Percentiles rank a stretch among this genome's conserved stretches.
phyloP scores from a whole-genome alignment of 2,888 invertebrate species.

The Elysia crispata region DNA sequence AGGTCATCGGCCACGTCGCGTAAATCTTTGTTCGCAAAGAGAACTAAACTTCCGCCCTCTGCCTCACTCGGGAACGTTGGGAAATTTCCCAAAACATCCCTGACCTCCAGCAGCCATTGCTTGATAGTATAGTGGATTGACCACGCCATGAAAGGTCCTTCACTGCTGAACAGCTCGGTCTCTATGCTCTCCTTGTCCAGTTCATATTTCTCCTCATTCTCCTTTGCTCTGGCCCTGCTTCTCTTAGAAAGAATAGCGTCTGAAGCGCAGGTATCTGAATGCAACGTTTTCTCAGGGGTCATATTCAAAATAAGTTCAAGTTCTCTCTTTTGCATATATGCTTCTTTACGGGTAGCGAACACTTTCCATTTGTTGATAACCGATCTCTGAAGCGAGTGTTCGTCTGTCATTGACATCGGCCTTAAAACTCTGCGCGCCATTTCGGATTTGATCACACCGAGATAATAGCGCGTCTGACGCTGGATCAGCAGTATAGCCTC shows the following conservation, averaged over 20 bases:
- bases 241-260: background rate
- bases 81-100: slow-evolving; percentile 32
- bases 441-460: too few species aligned
- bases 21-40: slow-evolving; percentile 37
- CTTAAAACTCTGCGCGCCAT: too few species aligned
- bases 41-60: slow-evolving; percentile 34
- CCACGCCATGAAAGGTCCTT: slow-evolving; percentile 34
- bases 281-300: too few species aligned
- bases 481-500: slow-evolving; percentile 32
- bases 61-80: slow-evolving; percentile 35
- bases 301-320: too few species aligned
- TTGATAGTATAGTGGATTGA: slow-evolving; percentile 35
- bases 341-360: too few species aligned
- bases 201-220: background rate
- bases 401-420: too few species aligned
- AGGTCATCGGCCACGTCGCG: slow-evolving; percentile 29
- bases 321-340: too few species aligned
- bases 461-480: background rate
- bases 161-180: background rate
- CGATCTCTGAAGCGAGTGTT: too few species aligned
- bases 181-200: slow-evolving; percentile 6
- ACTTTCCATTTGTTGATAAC: too few species aligned
- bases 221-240: slow-evolving; percentile 18
- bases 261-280: too few species aligned
- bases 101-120: slow-evolving; percentile 42